Evolutionary conservation across 2,797 vertebrate species (phyloP).

Genomic region (Acanthornis magna): DNA sequence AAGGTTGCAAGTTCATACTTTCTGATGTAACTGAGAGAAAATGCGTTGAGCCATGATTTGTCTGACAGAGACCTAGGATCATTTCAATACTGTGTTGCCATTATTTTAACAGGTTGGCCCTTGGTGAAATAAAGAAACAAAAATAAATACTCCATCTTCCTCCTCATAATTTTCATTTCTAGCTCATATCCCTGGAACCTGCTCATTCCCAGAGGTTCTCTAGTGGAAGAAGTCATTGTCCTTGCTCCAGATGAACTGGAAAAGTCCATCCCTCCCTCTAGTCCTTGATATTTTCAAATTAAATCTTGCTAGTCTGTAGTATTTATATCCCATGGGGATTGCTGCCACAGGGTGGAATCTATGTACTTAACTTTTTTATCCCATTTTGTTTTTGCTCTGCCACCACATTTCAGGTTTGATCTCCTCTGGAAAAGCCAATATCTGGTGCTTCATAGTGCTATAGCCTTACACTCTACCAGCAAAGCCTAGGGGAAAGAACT

Average conservation of each 20-base stretch:
- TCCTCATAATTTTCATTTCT: neutral
- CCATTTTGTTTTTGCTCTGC: neutral
- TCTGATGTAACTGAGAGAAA: constrained; percentile 69
- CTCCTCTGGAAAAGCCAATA: neutral
- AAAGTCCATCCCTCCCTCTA: neutral
- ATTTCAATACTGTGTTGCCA: constrained; percentile 55
- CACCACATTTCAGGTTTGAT: neutral
- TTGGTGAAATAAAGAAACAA: constrained; percentile 22
- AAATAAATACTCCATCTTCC: neutral
- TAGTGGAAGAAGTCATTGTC: neutral
- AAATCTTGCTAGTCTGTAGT: neutral
- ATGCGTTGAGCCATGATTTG: constrained; percentile 62
- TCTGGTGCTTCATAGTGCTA: neutral
- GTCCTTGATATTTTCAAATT: neutral
- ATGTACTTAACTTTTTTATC: accelerated
- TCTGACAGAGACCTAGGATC: constrained; percentile 68
- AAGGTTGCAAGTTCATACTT: constrained; percentile 74
- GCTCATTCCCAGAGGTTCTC: neutral
- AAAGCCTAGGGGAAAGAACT: neutral
- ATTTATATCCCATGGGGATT: neutral
- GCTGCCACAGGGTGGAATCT: neutral
- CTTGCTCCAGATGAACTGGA: neutral
- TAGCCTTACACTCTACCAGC: neutral
- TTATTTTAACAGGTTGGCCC: constrained; percentile 60
- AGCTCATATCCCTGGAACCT: neutral